Percentiles rank a stretch among this genome's conserved stretches.
phyloP scores from a whole-genome alignment of 2,888 invertebrate genomes.

The Pandemis cinnamomeana region DNA sequence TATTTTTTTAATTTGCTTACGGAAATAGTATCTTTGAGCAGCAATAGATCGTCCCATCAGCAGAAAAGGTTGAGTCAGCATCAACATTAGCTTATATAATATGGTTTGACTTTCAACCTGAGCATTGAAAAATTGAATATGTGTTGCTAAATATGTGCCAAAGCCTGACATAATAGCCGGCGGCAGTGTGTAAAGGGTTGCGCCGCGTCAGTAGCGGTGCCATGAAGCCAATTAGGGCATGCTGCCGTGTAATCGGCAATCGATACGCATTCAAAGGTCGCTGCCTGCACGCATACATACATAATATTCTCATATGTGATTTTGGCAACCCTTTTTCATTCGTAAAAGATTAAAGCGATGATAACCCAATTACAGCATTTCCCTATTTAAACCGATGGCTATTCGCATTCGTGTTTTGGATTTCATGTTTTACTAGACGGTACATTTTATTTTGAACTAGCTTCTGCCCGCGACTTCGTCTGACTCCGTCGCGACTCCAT shows the following conservation, averaged over 20 bases:
- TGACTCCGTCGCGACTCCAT: too few relatives aligned
- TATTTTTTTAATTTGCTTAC: too few relatives aligned
- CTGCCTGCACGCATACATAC: slow-evolving; percentile 8
- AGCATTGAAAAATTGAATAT: background rate
- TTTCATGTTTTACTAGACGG: background rate
- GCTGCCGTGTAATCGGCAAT: slow-evolving; percentile 38
- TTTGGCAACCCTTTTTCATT: background rate
- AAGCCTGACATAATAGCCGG: background rate
- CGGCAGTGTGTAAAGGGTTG: slow-evolving; percentile 18
- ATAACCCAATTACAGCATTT: background rate
- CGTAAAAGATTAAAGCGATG: background rate
- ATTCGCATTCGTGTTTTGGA: background rate
- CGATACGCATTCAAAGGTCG: slow-evolving; percentile 37
- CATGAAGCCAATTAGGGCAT: slow-evolving; percentile 37
- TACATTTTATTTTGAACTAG: too few relatives aligned
- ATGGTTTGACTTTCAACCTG: too few relatives aligned
- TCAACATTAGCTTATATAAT: too few relatives aligned
- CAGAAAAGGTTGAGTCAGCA: too few relatives aligned
- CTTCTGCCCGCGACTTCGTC: too few relatives aligned
- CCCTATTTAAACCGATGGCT: background rate
- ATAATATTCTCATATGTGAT: background rate
- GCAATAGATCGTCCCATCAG: too few relatives aligned
- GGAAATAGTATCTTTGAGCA: too few relatives aligned
- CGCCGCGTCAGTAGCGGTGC: slow-evolving; percentile 23
- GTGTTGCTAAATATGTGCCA: background rate